These are phyloP conservation scores for Limonius californicus DNA, from an alignment of 1,140 invertebrate genomes.

Conservation along the genomic window DNA sequence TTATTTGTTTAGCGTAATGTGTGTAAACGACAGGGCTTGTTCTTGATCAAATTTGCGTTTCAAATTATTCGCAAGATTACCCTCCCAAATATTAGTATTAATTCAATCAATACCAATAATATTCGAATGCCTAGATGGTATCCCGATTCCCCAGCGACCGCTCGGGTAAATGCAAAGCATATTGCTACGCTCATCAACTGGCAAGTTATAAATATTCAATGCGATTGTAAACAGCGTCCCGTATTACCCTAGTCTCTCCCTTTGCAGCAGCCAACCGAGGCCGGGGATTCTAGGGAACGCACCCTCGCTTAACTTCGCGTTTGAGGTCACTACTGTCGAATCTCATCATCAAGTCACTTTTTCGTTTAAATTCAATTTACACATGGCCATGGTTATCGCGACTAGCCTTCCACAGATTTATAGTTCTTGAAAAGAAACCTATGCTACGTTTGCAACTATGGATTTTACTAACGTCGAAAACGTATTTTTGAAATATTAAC, in stretches of 20 bases:
- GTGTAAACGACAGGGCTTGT: slow-evolving; percentile 9
- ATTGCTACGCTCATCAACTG: slow-evolving; percentile 48
- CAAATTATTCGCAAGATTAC: slow-evolving; percentile 46
- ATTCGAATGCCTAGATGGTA: slow-evolving; percentile 3
- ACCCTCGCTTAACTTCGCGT: slow-evolving; percentile 37
- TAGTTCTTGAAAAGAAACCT: no score
- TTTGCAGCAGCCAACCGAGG: background rate
- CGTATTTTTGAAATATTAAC: no score
- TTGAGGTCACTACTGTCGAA: slow-evolving; percentile 45
- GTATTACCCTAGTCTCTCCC: slow-evolving; percentile 20
- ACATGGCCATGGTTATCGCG: no score
- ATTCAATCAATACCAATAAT: slow-evolving; percentile 42
- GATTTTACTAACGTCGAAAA: no score
- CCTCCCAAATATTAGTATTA: slow-evolving; percentile 47
- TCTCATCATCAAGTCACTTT: slow-evolving; percentile 44
- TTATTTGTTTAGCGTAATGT: slow-evolving; percentile 8
- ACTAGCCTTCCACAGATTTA: no score
- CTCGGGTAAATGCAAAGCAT: slow-evolving; percentile 41
- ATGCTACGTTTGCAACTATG: no score
- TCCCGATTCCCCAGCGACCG: slow-evolving; percentile 31
- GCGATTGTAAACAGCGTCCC: slow-evolving; percentile 44
- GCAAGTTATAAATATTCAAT: slow-evolving; percentile 48
- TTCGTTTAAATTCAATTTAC: slow-evolving; percentile 32
- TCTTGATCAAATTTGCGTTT: slow-evolving; percentile 41
- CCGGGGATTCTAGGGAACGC: background rate